Conservation (phyloP, 2,113 vertebrate genomes). For the Gobius niger region DNA sequence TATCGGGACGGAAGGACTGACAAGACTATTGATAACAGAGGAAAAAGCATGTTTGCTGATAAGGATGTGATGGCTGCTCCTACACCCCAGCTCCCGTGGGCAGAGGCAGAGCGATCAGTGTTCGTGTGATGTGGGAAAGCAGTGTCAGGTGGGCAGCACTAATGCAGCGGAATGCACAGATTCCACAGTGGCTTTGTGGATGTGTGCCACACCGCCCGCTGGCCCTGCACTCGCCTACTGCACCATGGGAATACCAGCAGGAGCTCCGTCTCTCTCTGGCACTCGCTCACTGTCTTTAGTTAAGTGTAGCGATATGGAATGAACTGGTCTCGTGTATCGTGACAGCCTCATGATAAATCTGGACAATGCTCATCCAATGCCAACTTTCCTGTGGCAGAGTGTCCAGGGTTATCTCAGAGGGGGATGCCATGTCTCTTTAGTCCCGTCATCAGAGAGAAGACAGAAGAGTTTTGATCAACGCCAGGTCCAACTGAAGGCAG, state of each 20-base stretch:
- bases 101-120: constrained; percentile 7
- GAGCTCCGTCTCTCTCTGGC: constrained; percentile 31
- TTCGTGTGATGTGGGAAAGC: constrained; percentile 60
- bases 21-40: neutral
- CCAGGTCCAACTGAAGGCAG: no score
- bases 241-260: constrained; percentile 70
- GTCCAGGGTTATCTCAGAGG: no score
- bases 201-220: constrained; percentile 57
- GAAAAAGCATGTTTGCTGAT: constrained; percentile 20
- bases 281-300: constrained; percentile 13
- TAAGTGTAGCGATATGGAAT: neutral
- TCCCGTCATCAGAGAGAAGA: no score
- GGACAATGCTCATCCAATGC: no score
- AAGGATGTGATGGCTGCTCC: constrained; percentile 16
- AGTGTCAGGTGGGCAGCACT: constrained; percentile 76
- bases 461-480: no score
- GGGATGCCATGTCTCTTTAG: no score
- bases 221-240: constrained; percentile 33
- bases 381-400: no score
- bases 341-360: no score
- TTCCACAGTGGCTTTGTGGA: constrained; percentile 77
- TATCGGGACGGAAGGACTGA: constrained; percentile 15
- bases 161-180: constrained; percentile 78
- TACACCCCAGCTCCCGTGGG: constrained; percentile 13
- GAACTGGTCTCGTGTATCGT: no score